Base-by-base conservation (phyloP, 1,140 invertebrate species). In the Gonatopus flavifemur region DNA sequence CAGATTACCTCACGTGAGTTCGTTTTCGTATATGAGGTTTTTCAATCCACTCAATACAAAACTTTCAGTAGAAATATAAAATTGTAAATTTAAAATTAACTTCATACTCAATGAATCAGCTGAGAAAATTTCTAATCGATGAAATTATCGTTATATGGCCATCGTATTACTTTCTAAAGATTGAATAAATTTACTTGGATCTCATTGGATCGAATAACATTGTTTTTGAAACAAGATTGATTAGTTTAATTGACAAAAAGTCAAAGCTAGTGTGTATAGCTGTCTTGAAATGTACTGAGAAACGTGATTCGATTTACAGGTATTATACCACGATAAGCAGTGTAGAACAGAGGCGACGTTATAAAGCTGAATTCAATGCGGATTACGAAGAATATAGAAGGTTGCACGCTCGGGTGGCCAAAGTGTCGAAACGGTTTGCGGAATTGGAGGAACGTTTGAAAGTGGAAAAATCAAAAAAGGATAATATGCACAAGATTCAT, bases 341-440 rank as follows among this genome's bases (percentile, higher is more conserved):
- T 66, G 69, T 78, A 49, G 87, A 90, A 59, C 90, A 93, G 77
- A 83, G 91, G 59, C 82, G 84, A 52, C 82, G 83, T 59, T 96
- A 96, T 78, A 95, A 94, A 78, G 83, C 86, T 54, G 92, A 94
- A 70, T 96, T 96, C 71, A 88, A 89, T 67, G 80, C 82, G 47
- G 84, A 94, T 66, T 95, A 94, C 75, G 83, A 82, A 40, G 91
- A 94, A 76, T 96, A 96, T 77, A 77, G 84, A 60, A 72, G 81
- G 58, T 76, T 95, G 52, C 87, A 94, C 78, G 75, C 81, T 36
- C 80, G 86, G 52, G 86, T 95, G 6, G 87, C 89, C 52, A 82
- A 83, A 58, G 89, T 93, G 12, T 84, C 89, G 13, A 82, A 83
- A 55, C 83, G 84, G 42, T 96, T 96, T 79, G 83, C 83, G 48